Evolutionary conservation across 1,140 invertebrate genomes (phyloP).

Genomic region (Lutraria rhynchaena): DNA sequence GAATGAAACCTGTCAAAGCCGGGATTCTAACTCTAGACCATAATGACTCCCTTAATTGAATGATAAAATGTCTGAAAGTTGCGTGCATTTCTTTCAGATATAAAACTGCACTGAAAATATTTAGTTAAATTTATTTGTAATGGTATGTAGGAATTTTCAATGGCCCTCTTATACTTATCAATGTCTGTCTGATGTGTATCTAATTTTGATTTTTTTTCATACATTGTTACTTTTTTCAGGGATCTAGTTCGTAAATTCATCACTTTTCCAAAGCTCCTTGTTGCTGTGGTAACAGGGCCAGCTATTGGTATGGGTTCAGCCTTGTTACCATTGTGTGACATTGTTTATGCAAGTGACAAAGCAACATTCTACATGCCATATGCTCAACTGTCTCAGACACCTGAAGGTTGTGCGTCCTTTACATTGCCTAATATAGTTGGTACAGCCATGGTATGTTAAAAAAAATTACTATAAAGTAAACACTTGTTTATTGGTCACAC

Average conservation of each 20-base stretch:
- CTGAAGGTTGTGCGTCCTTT: slow-evolving; percentile 92
- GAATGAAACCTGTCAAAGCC: too few species aligned
- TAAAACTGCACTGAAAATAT: too few species aligned
- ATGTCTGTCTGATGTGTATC: too few species aligned
- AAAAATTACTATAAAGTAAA: too few species aligned
- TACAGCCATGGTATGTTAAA: slow-evolving; percentile 85
- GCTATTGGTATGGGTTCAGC: slow-evolving; percentile 95
- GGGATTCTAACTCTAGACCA: too few species aligned
- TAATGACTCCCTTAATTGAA: too few species aligned
- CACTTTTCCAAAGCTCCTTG: slow-evolving; percentile 93
- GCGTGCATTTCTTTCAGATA: too few species aligned
- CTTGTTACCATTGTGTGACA: slow-evolving; percentile 92
- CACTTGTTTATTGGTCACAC: neutral
- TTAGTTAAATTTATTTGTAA: too few species aligned
- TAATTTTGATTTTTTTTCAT: too few species aligned
- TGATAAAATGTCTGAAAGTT: too few species aligned
- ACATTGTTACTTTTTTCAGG: slow-evolving; percentile 73
- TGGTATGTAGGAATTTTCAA: too few species aligned
- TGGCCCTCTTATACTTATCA: too few species aligned
- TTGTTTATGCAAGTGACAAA: slow-evolving; percentile 92
- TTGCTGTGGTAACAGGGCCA: slow-evolving; percentile 95
- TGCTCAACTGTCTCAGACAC: slow-evolving; percentile 88
- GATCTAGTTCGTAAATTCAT: slow-evolving; percentile 91
- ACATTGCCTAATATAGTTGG: slow-evolving; percentile 93
- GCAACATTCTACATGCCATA: slow-evolving; percentile 95